Percentiles rank a stretch among this genome's conserved stretches.
These are phyloP conservation scores for human (Homo sapiens) DNA, from an alignment of 2,113 vertebrate species.

Conservation along the genomic window DNA sequence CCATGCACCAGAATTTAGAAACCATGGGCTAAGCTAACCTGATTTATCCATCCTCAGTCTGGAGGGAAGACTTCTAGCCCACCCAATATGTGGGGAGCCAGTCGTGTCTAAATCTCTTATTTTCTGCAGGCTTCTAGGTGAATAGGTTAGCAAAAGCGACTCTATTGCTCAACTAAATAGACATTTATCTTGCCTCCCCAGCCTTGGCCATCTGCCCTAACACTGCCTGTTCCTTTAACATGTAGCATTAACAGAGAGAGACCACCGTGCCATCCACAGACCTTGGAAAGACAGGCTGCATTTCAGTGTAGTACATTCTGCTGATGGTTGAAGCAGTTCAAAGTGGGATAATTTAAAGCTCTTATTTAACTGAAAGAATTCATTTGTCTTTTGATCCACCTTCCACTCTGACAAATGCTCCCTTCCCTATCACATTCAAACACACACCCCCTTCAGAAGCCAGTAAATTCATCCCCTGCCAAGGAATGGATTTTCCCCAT, in stretches of 20 bases:
- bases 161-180: background rate
- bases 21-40: background rate
- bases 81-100: background rate
- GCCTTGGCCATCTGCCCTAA: constrained; percentile 29
- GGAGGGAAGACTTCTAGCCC: background rate
- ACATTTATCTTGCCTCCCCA: constrained; percentile 62
- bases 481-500: constrained; percentile 76
- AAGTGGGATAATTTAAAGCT: constrained; percentile 76
- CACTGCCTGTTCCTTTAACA: background rate
- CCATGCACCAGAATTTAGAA: background rate
- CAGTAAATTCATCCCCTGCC: constrained; percentile 83
- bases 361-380: constrained; percentile 83
- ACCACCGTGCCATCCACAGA: background rate
- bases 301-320: background rate
- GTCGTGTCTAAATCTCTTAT: background rate
- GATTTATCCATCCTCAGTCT: background rate
- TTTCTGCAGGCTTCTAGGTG: constrained; percentile 9
- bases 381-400: constrained; percentile 84
- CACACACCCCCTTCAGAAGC: constrained; percentile 82
- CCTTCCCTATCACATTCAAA: constrained; percentile 85
- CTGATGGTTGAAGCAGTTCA: constrained; percentile 56
- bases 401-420: constrained; percentile 79
- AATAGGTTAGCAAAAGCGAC: constrained; percentile 19
- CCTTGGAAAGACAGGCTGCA: background rate
- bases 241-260: background rate